Evolutionary conservation across 2,113 vertebrate species (phyloP), one percentile per base, ranked within the genome.

Genomic region (Saguinus midas): DNA sequence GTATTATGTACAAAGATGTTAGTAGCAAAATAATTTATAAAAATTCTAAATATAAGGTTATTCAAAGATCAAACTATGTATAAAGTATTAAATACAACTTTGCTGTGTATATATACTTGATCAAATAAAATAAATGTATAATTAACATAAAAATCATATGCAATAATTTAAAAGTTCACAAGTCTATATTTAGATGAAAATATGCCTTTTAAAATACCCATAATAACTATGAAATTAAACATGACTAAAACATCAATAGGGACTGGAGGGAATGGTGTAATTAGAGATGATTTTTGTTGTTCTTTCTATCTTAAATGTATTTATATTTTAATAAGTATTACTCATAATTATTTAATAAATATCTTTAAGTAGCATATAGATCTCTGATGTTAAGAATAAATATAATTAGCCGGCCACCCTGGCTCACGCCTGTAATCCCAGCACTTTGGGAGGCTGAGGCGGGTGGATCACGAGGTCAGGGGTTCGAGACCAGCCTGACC

Each of bases 91-190:
- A 81, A 80, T 90, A 50, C 68, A 92, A 72, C 17, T 35, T 72
- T 32, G 16, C 16, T 40, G 16, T 40, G 8, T 52, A 90, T 21
- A 82, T 78, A 6, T 75, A 32, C 4, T 73, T 91, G 20, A 73
- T 78, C 27, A 68, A 85, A 87, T 93, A 87, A 87, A 94, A 94
- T 89, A 58, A 90, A 92, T 88, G 7, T 20, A 55, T 76, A 80
- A 83, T 91, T 94, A 91, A 76, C 27, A 50, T 50, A 4, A 17
- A 70, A 83, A 29, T 83, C 8, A 10, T 12, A 87, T 72, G 4
- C 3, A 89, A 75, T 27, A 37, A 55, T 85, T 76, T 21, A 13
- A 91, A 90, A 76, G 58, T 79, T 35, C 70, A 85, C 14, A 72
- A 50, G 16, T 84, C 23, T 21, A 79, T 17, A 90, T 2, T 32